Base-by-base conservation (phyloP, 2,888 invertebrate genomes). In the Balanococcus diminutus region DNA sequence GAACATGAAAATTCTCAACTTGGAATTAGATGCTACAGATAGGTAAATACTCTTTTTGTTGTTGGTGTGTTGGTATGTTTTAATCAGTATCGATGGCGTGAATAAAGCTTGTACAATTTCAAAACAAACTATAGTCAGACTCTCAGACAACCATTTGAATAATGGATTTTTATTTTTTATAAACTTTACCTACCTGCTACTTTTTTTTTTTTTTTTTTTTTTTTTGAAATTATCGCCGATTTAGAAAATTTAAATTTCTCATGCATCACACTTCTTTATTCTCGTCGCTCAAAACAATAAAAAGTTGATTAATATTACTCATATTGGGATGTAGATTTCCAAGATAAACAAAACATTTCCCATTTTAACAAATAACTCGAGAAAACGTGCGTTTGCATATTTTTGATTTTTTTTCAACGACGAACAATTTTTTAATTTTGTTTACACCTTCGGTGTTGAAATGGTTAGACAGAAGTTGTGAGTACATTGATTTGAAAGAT, bases 321-420 rank as follows among this genome's bases (percentile, higher is more conserved):
- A 19, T 28, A 67, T 67, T 67, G 67, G 28, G 16, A 67, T 67
- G 28, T 14, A 67, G 67, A 67, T 67, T 67, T 61, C 28, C 51
- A 67, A 28, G 16, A 67, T 67, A 67, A 67, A 67, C 67, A 67
- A 67, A 31, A 67, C 67, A 67, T 67, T 28, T 16, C 28, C 14
- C 16, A 67, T 14, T 28, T 14, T 28, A 28, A 67, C 67, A 22
- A 67, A 67, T 28, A 67, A 4, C 67, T 28, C n/a, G 28, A 56
- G 56, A 19, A 67, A 67, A 67, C 67, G 67, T 67, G 67, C 67
- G 28, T 67, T 19, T 16, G 67, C 67, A 67, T 67, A 67, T 28
- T 28, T 67, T 67, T 67, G 16, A 67, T 67, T 67, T 67, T 67
- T 67, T 67, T 67, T 67, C 0, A 6, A 4, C 67, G 67, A 5